phyloP scores from a whole-genome alignment of 2,113 vertebrate species.

The Sorex araneus region DNA sequence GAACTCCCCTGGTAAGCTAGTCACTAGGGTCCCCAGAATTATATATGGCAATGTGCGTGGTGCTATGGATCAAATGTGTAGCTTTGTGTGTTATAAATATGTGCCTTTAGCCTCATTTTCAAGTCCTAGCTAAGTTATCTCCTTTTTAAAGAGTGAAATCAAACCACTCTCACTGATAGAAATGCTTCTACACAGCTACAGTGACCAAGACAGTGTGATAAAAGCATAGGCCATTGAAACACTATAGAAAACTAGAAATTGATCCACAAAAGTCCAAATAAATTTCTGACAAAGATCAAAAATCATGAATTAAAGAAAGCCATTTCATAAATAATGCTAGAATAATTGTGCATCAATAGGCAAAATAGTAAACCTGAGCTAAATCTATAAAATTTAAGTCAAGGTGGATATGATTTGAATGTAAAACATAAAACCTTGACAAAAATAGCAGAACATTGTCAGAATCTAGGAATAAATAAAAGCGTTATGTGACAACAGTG shows the following conservation, averaged over 20 bases:
- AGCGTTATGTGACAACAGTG: not conserved
- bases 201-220: not conserved
- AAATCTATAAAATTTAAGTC: not conserved
- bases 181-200: not conserved
- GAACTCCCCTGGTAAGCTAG: too few species aligned
- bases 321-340: not conserved
- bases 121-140: not conserved
- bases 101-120: too few species aligned
- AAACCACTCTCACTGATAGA: not conserved
- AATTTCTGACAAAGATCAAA: not conserved
- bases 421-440: not conserved
- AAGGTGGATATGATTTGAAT: not conserved
- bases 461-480: not conserved
- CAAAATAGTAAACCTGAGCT: not conserved
- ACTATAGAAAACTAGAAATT: not conserved
- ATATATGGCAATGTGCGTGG: too few species aligned
- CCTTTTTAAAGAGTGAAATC: not conserved
- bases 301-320: not conserved
- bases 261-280: not conserved
- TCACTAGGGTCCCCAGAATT: too few species aligned
- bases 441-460: not conserved
- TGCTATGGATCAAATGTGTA: too few species aligned
- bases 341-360: not conserved
- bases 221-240: not conserved
- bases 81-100: too few species aligned